Conservation (phyloP, 2,888 invertebrate species). For the Microctonus aethiopoides region DNA sequence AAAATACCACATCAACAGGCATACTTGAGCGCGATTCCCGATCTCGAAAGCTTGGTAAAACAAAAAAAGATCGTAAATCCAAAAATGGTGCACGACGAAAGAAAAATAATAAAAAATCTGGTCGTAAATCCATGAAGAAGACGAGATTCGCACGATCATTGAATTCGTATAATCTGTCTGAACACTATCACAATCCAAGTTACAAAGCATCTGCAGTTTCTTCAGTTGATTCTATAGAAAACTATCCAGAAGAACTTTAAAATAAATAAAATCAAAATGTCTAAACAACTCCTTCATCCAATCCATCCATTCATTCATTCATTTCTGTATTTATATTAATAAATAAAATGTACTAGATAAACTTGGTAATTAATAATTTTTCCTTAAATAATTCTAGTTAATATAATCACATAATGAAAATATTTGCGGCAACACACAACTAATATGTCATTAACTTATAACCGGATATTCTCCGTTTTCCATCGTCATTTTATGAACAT, state of each 20-base stretch:
- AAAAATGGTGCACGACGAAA: slow-evolving; percentile 17
- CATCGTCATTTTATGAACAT: background rate
- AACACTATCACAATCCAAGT: slow-evolving; percentile 45
- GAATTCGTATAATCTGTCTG: slow-evolving; percentile 41
- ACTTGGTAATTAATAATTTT: too few relatives aligned
- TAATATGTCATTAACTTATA: background rate
- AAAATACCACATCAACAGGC: background rate
- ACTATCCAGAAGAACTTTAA: slow-evolving; percentile 11
- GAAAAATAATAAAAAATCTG: slow-evolving; percentile 4
- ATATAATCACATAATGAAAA: background rate
- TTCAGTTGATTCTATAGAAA: slow-evolving; percentile 39
- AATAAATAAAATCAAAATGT: background rate
- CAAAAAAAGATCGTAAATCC: slow-evolving; percentile 17
- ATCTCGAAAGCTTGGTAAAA: slow-evolving; percentile 10
- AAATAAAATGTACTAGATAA: too few relatives aligned
- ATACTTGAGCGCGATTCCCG: slow-evolving; percentile 14
- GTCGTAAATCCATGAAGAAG: slow-evolving; percentile 27
- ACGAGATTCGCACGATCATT: slow-evolving; percentile 28
- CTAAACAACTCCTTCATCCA: too few relatives aligned
- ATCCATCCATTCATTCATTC: too few relatives aligned
- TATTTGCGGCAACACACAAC: background rate
- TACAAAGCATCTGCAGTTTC: slow-evolving; percentile 43
- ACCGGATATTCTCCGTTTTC: background rate
- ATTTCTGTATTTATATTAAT: background rate
- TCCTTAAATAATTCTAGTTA: too few relatives aligned